phyloP scores from a whole-genome alignment of 2,113 vertebrate genomes.

The Myotis brandtii region DNA sequence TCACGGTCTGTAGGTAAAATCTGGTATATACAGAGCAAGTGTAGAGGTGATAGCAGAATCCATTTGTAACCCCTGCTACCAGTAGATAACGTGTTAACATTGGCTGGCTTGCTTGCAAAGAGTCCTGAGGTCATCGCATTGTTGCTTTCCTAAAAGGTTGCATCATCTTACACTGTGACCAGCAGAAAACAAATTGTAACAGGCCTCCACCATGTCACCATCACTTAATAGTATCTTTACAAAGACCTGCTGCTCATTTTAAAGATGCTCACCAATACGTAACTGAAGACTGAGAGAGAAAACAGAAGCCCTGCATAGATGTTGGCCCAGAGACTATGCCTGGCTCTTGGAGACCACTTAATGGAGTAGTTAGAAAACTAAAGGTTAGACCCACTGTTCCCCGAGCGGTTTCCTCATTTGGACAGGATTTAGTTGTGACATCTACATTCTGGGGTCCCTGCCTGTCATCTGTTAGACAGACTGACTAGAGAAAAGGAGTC shows the following conservation, averaged over 20 bases:
- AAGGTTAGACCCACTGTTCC: neutral
- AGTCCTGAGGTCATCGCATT: neutral
- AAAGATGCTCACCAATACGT: neutral
- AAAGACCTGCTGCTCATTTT: neutral
- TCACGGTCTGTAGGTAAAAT: neutral
- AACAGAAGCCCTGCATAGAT: neutral
- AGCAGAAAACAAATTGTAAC: neutral
- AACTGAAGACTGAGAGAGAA: neutral
- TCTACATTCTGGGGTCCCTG: neutral
- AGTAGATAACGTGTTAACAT: too few relatives aligned
- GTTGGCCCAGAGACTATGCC: neutral
- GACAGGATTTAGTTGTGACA: neutral
- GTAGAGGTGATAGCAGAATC: neutral
- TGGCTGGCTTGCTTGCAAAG: neutral
- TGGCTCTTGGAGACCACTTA: neutral
- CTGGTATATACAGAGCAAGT: neutral
- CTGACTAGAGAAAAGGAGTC: neutral
- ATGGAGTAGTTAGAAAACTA: neutral
- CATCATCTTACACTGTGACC: neutral
- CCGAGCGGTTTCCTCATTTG: neutral
- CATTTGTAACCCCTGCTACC: neutral
- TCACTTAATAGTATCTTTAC: neutral
- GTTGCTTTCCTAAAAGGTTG: neutral
- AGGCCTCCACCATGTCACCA: neutral
- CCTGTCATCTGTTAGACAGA: neutral